Evolutionary conservation across 2,888 invertebrate genomes (phyloP).

Genomic region (Physocephala rufipes): DNA sequence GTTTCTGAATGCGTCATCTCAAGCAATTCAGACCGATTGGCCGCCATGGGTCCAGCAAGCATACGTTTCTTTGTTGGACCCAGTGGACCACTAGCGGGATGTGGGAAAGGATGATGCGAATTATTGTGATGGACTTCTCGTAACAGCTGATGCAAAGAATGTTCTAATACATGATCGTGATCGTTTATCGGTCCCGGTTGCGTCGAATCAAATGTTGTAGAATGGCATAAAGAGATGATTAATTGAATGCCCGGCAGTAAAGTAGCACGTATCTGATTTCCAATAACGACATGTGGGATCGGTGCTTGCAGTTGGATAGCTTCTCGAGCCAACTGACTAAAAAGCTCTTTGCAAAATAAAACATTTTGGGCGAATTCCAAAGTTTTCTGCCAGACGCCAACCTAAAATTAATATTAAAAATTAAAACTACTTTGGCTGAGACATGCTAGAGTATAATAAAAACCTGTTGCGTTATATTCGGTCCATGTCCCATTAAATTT

Average conservation of each 20-base stretch:
- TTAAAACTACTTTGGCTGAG: background rate
- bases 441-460: background rate
- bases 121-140: constrained; percentile 92
- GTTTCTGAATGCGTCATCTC: constrained; percentile 93
- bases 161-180: constrained; percentile 96
- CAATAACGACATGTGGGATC: constrained; percentile 96
- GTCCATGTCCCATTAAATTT: constrained; percentile 79
- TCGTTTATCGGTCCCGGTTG: constrained; percentile 70
- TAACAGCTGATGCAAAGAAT: constrained; percentile 92
- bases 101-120: constrained; percentile 93
- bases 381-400: constrained; percentile 90
- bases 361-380: constrained; percentile 98
- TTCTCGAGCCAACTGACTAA: constrained; percentile 92
- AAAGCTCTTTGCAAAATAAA: constrained; percentile 94
- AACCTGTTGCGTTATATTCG: constrained; percentile 73
- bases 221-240: constrained; percentile 90
- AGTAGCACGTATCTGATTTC: constrained; percentile 96
- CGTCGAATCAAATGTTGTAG: constrained; percentile 71
- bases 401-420: constrained; percentile 37
- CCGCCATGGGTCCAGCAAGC: constrained; percentile 89
- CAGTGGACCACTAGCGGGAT: constrained; percentile 92
- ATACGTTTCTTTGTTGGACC: constrained; percentile 92
- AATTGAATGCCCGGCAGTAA: constrained; percentile 93
- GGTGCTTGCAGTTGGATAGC: constrained; percentile 92
- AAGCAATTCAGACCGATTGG: constrained; percentile 84